Evolutionary conservation across 2,888 invertebrate genomes (phyloP).

Genomic region (Helleia helle): DNA sequence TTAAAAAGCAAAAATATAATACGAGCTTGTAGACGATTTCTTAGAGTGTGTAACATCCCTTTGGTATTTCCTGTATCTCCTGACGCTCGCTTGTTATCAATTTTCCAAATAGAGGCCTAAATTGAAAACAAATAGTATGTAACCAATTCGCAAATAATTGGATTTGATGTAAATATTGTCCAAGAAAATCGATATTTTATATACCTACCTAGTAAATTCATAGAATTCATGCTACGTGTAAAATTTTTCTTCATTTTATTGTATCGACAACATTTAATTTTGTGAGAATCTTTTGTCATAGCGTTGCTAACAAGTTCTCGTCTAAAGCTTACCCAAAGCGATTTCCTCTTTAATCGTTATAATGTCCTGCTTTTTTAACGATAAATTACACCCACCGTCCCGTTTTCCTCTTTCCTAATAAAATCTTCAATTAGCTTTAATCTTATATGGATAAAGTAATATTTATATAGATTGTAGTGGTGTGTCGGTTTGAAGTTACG

Average conservation of each 20-base stretch:
- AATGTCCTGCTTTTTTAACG: constrained; percentile 43
- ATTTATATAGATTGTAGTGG: constrained; percentile 54
- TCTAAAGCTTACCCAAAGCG: constrained; percentile 6
- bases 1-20: constrained; percentile 34
- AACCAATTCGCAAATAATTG: constrained; percentile 5
- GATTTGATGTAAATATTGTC: constrained; percentile 12
- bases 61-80: constrained; percentile 11
- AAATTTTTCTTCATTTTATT: not conserved
- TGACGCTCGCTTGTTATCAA: not conserved
- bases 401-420: constrained; percentile 66
- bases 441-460: constrained; percentile 40
- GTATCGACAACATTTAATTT: not conserved
- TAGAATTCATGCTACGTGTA: not conserved
- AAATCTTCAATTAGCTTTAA: constrained; percentile 64
- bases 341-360: constrained; percentile 13
- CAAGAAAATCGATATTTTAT: constrained; percentile 8
- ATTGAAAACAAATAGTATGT: constrained; percentile 9
- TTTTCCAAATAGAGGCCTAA: constrained; percentile 19
- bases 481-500: constrained; percentile 2
- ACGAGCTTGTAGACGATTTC: constrained; percentile 65
- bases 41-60: constrained; percentile 17
- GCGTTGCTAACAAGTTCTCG: not conserved
- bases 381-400: constrained; percentile 66
- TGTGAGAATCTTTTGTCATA: no score
- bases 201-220: constrained; percentile 7